Evolutionary conservation across 2,113 vertebrate genomes (phyloP).

Genomic region (Leptocoma aspasia): DNA sequence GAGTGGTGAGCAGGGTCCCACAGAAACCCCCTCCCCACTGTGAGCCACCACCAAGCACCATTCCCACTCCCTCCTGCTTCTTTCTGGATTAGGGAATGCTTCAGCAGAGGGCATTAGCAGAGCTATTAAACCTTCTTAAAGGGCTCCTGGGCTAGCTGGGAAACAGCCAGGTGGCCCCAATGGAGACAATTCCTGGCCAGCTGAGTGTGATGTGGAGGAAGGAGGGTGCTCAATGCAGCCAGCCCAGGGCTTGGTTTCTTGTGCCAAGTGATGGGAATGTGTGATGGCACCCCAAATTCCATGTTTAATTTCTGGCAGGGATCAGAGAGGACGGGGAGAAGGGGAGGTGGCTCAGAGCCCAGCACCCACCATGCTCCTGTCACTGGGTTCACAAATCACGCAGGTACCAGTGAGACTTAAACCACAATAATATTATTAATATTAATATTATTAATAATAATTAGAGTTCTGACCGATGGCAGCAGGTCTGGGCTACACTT

Average conservation of each 20-base stretch:
- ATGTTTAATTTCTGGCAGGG: neutral
- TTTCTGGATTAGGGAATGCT: neutral
- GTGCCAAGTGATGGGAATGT: fast-evolving
- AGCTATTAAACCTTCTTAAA: neutral
- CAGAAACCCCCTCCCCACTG: neutral
- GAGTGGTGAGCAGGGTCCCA: fast-evolving
- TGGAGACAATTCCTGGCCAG: neutral
- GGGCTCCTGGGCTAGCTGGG: neutral
- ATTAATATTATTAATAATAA: neutral
- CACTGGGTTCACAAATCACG: neutral
- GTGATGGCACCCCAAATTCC: fast-evolving
- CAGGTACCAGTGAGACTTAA: neutral
- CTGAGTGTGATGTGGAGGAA: fast-evolving
- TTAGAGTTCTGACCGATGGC: neutral
- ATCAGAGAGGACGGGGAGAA: too few relatives aligned
- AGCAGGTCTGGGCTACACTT: neutral
- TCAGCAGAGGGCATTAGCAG: neutral
- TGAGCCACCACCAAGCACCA: neutral
- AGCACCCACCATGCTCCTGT: neutral
- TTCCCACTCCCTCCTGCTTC: neutral
- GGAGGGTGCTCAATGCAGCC: neutral
- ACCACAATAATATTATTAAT: neutral
- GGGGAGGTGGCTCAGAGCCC: neutral
- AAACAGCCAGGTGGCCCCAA: neutral
- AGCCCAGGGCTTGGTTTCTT: neutral